Conservation (phyloP, 2,797 vertebrate genomes). For the Spea hammondii region DNA sequence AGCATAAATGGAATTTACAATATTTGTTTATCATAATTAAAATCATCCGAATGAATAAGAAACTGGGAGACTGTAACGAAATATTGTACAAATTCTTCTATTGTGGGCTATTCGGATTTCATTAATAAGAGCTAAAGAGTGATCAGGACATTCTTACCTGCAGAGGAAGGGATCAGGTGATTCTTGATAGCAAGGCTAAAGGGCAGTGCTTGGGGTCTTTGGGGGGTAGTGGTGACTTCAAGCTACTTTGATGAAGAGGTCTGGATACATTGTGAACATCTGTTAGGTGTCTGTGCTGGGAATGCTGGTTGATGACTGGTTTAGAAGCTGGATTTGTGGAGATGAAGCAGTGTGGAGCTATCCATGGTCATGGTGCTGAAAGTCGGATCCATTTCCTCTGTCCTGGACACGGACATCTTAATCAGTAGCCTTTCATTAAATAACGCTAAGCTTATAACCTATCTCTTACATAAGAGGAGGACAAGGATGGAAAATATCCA, state of each 20-base stretch:
- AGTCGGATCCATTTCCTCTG: too few relatives aligned
- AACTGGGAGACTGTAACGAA: background rate
- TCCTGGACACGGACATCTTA: too few relatives aligned
- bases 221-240: constrained; percentile 14
- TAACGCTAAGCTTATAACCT: too few relatives aligned
- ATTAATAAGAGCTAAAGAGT: background rate
- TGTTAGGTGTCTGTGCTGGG: constrained; percentile 5
- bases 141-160: background rate
- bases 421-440: too few relatives aligned
- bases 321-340: background rate
- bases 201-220: constrained; percentile 6
- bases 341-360: constrained; percentile 6
- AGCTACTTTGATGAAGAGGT: background rate
- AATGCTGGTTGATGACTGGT: constrained; percentile 1
- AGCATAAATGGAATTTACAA: too few relatives aligned
- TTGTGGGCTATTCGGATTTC: too few relatives aligned
- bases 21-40: too few relatives aligned
- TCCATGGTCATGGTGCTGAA: constrained; percentile 34
- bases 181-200: constrained; percentile 8
- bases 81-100: background rate
- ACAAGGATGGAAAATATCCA: too few relatives aligned
- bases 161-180: constrained; percentile 3
- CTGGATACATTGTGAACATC: constrained; percentile 23
- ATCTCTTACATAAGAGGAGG: too few relatives aligned
- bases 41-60: too few relatives aligned